Evolutionary conservation across 2,888 invertebrate species (phyloP), one percentile per base, ranked within the genome.

Genomic region (Epinotia demarniana): DNA sequence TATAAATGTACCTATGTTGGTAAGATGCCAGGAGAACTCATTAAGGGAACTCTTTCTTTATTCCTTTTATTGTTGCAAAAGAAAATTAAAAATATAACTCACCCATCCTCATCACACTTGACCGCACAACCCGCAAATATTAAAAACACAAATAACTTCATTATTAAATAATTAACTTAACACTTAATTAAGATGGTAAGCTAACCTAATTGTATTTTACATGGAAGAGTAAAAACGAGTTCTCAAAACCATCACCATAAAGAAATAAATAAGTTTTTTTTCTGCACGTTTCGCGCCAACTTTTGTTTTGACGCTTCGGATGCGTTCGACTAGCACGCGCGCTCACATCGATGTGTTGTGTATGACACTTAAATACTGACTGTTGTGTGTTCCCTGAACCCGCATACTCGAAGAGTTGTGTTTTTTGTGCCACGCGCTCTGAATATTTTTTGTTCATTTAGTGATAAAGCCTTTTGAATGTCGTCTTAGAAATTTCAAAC

Each of bases 331-430:
- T 79, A 79, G 75, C 80, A 82, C 82, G 84, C 81, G 82, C 79
- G 80, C 76, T 81, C 82, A 80, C 84, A 85, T 84, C 82, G 83
- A 82, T 83, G 83, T 84, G 83, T 78, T 79, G 76, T 80, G 78
- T 82, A 82, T 83, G 85, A 82, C 83, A 80, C 80, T 83, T 85
- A 85, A 83, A 84, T 85, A 84, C 79, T 77, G 76, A 77, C 69
- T 67, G 33, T 27, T 33, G 39, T 39, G 0, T 61, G 49, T 49
- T 27, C 69, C 72, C 49, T 19, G 23, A 72, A 62, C 70, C 75
- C 58, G 72, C 49, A 70, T 66, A 75, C 72, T 76, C 72, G 0
- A 76, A 27, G 76, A 72, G 74, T 49, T 58, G 79, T 79, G 73
- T 55, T 66, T 68, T 75, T 75, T 75, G 55, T 75, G 46, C 55